A percentile compares a stretch with the other conserved stretches of the same genome.
Conservation (phyloP, 2,113 vertebrate species). For the Austrofundulus limnaeus region DNA sequence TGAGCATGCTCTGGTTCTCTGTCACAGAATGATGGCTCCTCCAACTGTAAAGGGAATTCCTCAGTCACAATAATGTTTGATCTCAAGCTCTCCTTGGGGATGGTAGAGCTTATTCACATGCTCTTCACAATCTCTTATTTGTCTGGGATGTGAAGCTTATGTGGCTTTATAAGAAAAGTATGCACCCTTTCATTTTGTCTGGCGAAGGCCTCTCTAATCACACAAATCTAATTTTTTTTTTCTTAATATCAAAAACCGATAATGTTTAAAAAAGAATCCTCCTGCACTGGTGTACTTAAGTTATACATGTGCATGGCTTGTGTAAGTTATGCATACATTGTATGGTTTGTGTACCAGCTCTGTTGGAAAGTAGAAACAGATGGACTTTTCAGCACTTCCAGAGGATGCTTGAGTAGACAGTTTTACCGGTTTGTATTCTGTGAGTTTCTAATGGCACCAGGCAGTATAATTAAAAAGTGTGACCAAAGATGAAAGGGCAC, state of each 20-base stretch:
- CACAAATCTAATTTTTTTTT: too few relatives aligned
- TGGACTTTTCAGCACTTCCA: background rate
- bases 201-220: too few relatives aligned
- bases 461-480: background rate
- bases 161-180: too few relatives aligned
- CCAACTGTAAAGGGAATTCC: conserved; percentile 35
- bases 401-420: background rate
- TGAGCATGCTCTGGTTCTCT: conserved; percentile 27
- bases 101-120: conserved; percentile 35
- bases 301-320: too few relatives aligned
- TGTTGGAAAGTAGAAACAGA: background rate
- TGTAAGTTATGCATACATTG: too few relatives aligned
- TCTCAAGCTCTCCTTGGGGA: conserved; percentile 29
- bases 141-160: too few relatives aligned
- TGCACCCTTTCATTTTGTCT: too few relatives aligned
- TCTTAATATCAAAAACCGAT: too few relatives aligned
- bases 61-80: conserved; percentile 14
- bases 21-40: conserved; percentile 20
- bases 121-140: conserved; percentile 45
- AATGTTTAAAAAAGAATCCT: too few relatives aligned
- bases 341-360: background rate
- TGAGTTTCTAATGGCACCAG: background rate
- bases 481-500: background rate
- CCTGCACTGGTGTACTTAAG: too few relatives aligned
- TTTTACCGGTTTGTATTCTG: conserved; percentile 7